Percentiles rank a stretch among this genome's conserved stretches.
Conservation (phyloP, 2,797 vertebrate species). For the Sternotherus odoratus region DNA sequence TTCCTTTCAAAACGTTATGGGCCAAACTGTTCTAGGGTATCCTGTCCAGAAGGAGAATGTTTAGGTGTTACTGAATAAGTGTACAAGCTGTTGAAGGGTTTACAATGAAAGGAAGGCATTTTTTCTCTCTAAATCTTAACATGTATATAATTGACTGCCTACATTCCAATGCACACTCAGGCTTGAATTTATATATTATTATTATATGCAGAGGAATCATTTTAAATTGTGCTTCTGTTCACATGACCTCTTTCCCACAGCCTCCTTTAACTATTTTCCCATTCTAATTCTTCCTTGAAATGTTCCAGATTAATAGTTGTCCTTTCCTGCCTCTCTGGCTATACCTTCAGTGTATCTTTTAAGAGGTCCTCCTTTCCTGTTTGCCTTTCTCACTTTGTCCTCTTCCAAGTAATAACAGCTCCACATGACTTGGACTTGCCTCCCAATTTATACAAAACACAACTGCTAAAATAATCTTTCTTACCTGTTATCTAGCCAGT, state of each 20-base stretch:
- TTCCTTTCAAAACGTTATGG: background rate
- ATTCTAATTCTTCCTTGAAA: background rate
- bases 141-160: background rate
- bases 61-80: constrained; percentile 46
- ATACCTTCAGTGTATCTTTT: background rate
- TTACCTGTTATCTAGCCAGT: background rate
- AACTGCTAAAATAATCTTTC: background rate
- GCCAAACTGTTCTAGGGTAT: constrained; percentile 23
- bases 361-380: background rate
- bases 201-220: background rate
- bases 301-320: background rate
- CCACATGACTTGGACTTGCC: background rate
- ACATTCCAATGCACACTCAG: constrained; percentile 14
- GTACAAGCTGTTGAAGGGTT: constrained; percentile 38
- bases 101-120: constrained; percentile 12
- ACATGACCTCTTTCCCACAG: background rate
- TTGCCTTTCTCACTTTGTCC: background rate
- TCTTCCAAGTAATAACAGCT: background rate
- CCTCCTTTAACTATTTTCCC: background rate
- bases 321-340: background rate
- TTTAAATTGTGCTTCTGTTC: constrained; percentile 28
- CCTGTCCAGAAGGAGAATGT: constrained; percentile 45
- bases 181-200: background rate
- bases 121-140: background rate
- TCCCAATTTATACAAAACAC: background rate